Conservation (phyloP, 2,113 vertebrate genomes). For the Probosciger aterrimus region DNA sequence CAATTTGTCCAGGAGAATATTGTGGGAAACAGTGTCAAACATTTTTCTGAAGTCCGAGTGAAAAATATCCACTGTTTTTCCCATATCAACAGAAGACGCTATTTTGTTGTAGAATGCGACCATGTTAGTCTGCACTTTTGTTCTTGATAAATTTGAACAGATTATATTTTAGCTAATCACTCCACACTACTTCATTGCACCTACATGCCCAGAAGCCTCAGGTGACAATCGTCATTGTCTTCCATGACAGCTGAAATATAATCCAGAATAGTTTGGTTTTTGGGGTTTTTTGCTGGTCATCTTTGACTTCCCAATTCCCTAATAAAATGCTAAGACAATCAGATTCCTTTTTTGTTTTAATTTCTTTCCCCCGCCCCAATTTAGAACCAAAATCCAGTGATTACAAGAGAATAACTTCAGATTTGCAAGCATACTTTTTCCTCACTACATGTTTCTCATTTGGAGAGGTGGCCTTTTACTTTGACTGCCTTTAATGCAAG, state of each 20-base stretch:
- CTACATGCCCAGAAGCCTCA: neutral
- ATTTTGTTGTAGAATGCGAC: neutral
- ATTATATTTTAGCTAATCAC: neutral
- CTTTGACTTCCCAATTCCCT: neutral
- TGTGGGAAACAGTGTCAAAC: neutral
- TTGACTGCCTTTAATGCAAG: neutral
- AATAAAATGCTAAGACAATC: neutral
- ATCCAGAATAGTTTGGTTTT: neutral
- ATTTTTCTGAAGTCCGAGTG: neutral
- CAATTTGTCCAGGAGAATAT: neutral
- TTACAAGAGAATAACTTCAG: neutral
- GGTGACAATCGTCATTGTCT: neutral
- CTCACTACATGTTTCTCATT: neutral
- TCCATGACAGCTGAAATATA: neutral
- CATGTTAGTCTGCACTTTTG: neutral
- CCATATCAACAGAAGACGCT: neutral
- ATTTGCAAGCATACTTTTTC: neutral
- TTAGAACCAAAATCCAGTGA: neutral
- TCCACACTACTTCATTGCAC: neutral
- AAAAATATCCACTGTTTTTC: neutral
- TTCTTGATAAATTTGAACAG: neutral
- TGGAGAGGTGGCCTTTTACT: neutral
- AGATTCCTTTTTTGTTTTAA: neutral
- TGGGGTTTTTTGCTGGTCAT: neutral
- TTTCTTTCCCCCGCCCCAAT: neutral